Evolutionary conservation across 2,888 invertebrate genomes (phyloP).

Genomic region (Perizoma affinitatum): DNA sequence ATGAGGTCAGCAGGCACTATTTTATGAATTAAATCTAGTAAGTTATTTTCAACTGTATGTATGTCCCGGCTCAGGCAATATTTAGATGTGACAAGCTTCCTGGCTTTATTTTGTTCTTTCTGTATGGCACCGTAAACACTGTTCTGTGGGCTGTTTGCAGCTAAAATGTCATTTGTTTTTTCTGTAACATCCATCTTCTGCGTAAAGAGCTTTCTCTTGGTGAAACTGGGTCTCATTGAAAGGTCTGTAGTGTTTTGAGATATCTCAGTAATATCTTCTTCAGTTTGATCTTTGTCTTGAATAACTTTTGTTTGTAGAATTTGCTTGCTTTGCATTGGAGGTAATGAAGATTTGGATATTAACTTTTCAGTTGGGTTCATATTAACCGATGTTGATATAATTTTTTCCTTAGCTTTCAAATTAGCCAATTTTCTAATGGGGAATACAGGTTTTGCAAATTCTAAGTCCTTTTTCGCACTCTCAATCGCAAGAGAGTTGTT

Average conservation of each 20-base stretch:
- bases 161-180: constrained; percentile 47
- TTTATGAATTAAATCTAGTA: constrained; percentile 71
- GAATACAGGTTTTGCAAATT: constrained; percentile 60
- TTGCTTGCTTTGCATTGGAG: constrained; percentile 24
- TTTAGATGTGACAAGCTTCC: constrained; percentile 66
- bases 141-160: constrained; percentile 57
- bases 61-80: constrained; percentile 68
- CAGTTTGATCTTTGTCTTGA: constrained; percentile 30
- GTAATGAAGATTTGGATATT: constrained; percentile 51
- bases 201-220: constrained; percentile 73
- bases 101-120: constrained; percentile 67
- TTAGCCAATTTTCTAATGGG: constrained; percentile 52
- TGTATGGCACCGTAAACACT: constrained; percentile 53
- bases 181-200: constrained; percentile 71
- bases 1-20: constrained; percentile 69
- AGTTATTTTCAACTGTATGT: constrained; percentile 57
- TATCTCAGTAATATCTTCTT: constrained; percentile 28
- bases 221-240: constrained; percentile 71
- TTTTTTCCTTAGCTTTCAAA: constrained; percentile 44
- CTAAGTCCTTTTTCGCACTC: constrained; percentile 48
- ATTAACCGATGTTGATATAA: constrained; percentile 51
- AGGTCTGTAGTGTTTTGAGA: constrained; percentile 48
- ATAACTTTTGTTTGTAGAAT: constrained; percentile 16
- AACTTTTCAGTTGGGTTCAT: constrained; percentile 45
- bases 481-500: constrained; percentile 30